Evolutionary conservation across 1,140 invertebrate species (phyloP).

Genomic region (Papilio dardanus): DNA sequence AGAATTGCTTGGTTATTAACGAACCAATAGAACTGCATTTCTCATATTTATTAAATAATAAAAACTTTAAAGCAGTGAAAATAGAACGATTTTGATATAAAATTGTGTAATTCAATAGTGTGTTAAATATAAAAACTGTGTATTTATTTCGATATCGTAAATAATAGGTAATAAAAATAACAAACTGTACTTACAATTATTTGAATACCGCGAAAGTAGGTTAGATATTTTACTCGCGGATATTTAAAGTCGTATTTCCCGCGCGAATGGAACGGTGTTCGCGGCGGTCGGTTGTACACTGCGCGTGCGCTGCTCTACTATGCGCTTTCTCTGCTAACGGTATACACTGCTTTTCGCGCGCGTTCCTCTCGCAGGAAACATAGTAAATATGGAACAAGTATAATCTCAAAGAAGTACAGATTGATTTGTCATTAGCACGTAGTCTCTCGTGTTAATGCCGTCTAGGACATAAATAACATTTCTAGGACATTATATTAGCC

Average conservation of each 20-base stretch:
- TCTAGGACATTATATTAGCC: background rate
- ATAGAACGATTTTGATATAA: too few species aligned
- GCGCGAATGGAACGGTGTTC: conserved; percentile 29
- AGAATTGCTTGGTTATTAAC: too few species aligned
- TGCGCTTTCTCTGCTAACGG: conserved; percentile 68
- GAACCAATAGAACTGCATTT: too few species aligned
- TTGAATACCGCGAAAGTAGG: conserved; percentile 21
- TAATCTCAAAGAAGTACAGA: background rate
- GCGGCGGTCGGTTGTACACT: conserved; percentile 48
- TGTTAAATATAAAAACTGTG: too few species aligned
- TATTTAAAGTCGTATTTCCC: conserved; percentile 23
- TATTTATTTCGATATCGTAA: background rate
- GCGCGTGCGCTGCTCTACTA: conserved; percentile 45
- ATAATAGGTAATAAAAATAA: background rate
- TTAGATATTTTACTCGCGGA: conserved; percentile 21
- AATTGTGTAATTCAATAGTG: background rate
- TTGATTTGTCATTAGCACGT: background rate
- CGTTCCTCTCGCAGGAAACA: conserved; percentile 17
- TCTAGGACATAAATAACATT: too few species aligned
- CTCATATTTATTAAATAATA: too few species aligned
- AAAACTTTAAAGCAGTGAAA: too few species aligned
- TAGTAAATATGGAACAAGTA: background rate
- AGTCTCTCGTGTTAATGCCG: background rate
- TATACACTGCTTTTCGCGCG: conserved; percentile 46
- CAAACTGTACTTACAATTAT: conserved; percentile 7